These are phyloP conservation scores for Peromyscus aztecus DNA, from an alignment of 2,797 vertebrate genomes.

Conservation along the genomic window DNA sequence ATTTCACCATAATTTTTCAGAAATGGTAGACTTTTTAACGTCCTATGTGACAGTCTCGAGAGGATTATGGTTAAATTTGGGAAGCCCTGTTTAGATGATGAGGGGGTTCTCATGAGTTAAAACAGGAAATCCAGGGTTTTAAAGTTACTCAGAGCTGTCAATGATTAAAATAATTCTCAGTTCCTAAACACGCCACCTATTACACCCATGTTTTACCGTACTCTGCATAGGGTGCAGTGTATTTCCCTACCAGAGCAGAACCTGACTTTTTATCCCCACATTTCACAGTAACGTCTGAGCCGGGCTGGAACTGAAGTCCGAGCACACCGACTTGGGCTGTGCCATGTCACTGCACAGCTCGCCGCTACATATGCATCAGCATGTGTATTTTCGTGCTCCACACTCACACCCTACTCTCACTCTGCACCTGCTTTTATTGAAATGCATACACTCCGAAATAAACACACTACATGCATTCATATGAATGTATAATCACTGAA, in stretches of 20 bases:
- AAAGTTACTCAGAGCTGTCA: conserved; percentile 35
- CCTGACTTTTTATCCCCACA: not conserved
- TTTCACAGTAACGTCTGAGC: conserved; percentile 50
- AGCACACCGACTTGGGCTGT: conserved; percentile 67
- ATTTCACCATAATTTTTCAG: conserved; percentile 64
- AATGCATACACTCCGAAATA: conserved; percentile 82
- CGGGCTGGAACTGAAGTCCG: conserved; percentile 24
- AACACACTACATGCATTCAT: conserved; percentile 83
- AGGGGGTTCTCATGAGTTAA: conserved; percentile 62
- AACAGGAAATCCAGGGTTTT: conserved; percentile 53
- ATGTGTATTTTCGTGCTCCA: conserved; percentile 80
- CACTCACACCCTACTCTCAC: conserved; percentile 76
- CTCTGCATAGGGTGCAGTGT: not conserved
- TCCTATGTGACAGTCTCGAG: conserved; percentile 17
- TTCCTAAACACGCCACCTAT: not conserved
- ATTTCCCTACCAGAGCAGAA: conserved; percentile 21
- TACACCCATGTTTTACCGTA: not conserved
- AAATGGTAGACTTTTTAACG: conserved; percentile 44
- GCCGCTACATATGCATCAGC: conserved; percentile 82
- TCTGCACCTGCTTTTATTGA: conserved; percentile 86
- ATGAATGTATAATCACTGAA: conserved; percentile 82
- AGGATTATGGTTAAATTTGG: conserved; percentile 42
- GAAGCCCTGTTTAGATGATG: conserved; percentile 27
- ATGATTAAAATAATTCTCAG: conserved; percentile 43
- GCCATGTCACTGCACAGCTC: conserved; percentile 49